Base-by-base conservation (phyloP, 2,888 invertebrate genomes). In the Macrosoma leucophasiata region DNA sequence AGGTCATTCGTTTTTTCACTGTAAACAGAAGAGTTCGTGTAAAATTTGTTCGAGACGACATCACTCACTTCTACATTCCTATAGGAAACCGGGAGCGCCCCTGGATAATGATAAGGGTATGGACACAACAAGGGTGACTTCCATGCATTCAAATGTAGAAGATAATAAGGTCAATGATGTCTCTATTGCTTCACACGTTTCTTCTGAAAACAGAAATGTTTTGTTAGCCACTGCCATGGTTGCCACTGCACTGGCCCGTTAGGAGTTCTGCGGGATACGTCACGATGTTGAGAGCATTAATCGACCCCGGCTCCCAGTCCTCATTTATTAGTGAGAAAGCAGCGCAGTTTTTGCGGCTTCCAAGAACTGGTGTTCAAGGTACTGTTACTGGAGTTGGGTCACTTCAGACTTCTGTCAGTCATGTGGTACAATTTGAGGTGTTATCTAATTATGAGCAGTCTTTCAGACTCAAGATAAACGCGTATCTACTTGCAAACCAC, bases 151-250 rank as follows among this genome's bases (percentile, higher is more conserved):
- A 15, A 25, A 22, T 30, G 33, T 31, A 30, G 28, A 36, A 27
- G 22, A 36, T 11, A 33, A 33, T 15, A 30, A 35, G 11, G 33
- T 25, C 10, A 18, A 27, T 28, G 36, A 43, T 32, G 34, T 34
- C 19, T 36, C 31, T 29, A 33, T 41, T 23, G 36, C 31, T 20
- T 41, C 39, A 23, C 28, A 29, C 21, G 39, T 29, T 26, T 22
- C 27, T 25, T 17, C 15, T 24, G 35, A 25, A 20, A 28, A 33
- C 21, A 33, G 26, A 19, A 28, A 28, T 14, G 37, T 30, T 22
- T 30, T 46, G 19, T 24, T 46, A 14, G 46, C 41, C 9, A 46
- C 43, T 13, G 46, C 43, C 11, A n/a, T 41, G 26, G 36, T 46
- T 15, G n/a, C n/a, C n/a, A n/a, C n/a, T n/a, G n/a, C n/a, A n/a